phyloP scores from a whole-genome alignment of 2,888 invertebrate genomes.

The Automeris io region DNA sequence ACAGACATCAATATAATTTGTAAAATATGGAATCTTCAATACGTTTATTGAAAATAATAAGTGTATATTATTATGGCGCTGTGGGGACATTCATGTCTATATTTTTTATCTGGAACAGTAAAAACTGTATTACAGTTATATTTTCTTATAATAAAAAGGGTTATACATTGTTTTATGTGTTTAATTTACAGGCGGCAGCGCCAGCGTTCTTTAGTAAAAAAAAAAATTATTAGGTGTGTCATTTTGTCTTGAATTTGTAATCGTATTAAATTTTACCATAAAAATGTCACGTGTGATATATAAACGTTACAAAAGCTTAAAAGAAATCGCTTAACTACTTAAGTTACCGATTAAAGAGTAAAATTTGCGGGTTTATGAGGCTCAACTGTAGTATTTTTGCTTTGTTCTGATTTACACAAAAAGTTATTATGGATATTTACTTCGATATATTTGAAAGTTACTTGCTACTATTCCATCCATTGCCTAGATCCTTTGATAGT shows the following conservation, averaged over 20 bases:
- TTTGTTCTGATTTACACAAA: too few relatives aligned
- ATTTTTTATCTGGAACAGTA: constrained; percentile 36
- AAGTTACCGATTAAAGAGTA: too few relatives aligned
- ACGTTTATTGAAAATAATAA: constrained; percentile 31
- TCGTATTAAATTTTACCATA: background rate
- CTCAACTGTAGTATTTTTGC: too few relatives aligned
- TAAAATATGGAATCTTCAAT: constrained; percentile 26
- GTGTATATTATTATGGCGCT: constrained; percentile 29
- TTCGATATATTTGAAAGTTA: too few relatives aligned
- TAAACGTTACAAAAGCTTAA: too few relatives aligned
- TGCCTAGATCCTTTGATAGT: too few relatives aligned
- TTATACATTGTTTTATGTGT: too few relatives aligned
- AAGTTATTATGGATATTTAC: too few relatives aligned
- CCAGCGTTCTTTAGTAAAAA: background rate
- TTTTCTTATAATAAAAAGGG: constrained; percentile 39
- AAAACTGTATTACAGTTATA: constrained; percentile 28
- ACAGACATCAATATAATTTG: background rate
- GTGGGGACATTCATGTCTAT: constrained; percentile 38
- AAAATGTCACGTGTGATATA: background rate
- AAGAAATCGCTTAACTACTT: too few relatives aligned
- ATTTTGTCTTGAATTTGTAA: background rate
- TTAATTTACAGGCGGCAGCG: background rate
- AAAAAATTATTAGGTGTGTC: background rate
- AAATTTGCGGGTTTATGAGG: too few relatives aligned
- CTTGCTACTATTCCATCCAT: too few relatives aligned